These are phyloP conservation scores for Tetramorium bicarinatum DNA, from an alignment of 2,888 invertebrate genomes.

Conservation along the genomic window DNA sequence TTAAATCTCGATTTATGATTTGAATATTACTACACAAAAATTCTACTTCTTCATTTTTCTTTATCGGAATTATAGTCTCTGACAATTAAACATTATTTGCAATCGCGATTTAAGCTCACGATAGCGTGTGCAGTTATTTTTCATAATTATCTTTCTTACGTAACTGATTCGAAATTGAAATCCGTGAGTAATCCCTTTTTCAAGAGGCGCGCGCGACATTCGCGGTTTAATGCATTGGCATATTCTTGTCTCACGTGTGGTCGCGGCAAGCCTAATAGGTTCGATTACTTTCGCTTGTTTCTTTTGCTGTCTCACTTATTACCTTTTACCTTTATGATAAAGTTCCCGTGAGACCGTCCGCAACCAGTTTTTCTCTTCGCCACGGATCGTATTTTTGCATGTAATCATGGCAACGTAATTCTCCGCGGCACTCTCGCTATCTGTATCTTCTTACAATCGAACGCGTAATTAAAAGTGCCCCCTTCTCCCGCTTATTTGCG, in stretches of 20 bases:
- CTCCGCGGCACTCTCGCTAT: slow-evolving; percentile 27
- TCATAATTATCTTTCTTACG: slow-evolving; percentile 21
- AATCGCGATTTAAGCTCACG: slow-evolving; percentile 52
- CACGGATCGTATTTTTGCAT: slow-evolving; percentile 50
- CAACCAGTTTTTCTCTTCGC: slow-evolving; percentile 52
- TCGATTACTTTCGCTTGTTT: slow-evolving; percentile 48
- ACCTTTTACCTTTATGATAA: slow-evolving; percentile 53
- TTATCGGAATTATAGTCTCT: neutral
- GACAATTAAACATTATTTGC: neutral
- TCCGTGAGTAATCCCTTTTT: slow-evolving; percentile 29
- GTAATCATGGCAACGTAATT: slow-evolving; percentile 50
- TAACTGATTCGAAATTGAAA: slow-evolving; percentile 5
- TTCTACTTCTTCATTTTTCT: neutral
- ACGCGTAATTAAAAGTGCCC: slow-evolving; percentile 50
- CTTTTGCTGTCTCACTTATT: slow-evolving; percentile 47
- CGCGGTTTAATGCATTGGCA: slow-evolving; percentile 33
- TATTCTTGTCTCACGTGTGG: slow-evolving; percentile 46
- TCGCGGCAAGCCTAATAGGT: slow-evolving; percentile 45
- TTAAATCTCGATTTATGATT: slow-evolving; percentile 69
- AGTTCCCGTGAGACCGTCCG: slow-evolving; percentile 33
- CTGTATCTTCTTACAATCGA: slow-evolving; percentile 46
- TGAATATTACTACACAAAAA: slow-evolving; percentile 55
- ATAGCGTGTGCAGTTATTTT: slow-evolving; percentile 55
- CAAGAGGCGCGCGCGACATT: slow-evolving; percentile 22
- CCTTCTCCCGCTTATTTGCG: slow-evolving; percentile 7